Percentiles rank a stretch among this genome's conserved stretches.
phyloP scores from a whole-genome alignment of 2,797 vertebrate genomes.

The Paratrypauchen microcephalus region DNA sequence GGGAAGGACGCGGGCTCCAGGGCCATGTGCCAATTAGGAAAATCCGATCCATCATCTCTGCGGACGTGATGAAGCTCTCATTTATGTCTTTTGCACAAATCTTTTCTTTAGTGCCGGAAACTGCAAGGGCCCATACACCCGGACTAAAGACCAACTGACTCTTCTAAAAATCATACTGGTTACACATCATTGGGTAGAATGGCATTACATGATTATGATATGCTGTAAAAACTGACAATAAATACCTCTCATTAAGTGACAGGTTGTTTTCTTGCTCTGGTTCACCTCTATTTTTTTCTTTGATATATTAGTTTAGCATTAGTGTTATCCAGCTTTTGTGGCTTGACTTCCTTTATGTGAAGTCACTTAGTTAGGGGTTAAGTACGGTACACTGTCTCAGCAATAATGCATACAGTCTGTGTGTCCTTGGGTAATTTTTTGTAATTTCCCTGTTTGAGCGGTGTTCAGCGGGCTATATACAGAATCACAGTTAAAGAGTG shows the following conservation, averaged over 20 bases:
- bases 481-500: no score
- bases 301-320: no score
- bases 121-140: background rate
- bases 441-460: no score
- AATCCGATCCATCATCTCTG: slow-evolving; percentile 65
- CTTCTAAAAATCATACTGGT: background rate
- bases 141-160: background rate
- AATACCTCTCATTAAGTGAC: background rate
- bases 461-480: no score
- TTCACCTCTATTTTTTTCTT: background rate
- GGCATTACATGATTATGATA: background rate
- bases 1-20: slow-evolving; percentile 57
- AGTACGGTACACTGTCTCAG: no score
- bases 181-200: background rate
- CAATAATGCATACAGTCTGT: no score
- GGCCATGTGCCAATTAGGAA: slow-evolving; percentile 65
- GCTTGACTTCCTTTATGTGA: no score
- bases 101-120: background rate
- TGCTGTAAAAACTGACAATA: background rate
- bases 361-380: no score
- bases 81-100: background rate
- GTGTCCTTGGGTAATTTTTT: no score
- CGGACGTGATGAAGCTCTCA: slow-evolving; percentile 36
- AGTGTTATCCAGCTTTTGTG: no score
- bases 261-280: background rate